Conservation (phyloP, 1,140 invertebrate species). For the Nixonia krombeini region DNA sequence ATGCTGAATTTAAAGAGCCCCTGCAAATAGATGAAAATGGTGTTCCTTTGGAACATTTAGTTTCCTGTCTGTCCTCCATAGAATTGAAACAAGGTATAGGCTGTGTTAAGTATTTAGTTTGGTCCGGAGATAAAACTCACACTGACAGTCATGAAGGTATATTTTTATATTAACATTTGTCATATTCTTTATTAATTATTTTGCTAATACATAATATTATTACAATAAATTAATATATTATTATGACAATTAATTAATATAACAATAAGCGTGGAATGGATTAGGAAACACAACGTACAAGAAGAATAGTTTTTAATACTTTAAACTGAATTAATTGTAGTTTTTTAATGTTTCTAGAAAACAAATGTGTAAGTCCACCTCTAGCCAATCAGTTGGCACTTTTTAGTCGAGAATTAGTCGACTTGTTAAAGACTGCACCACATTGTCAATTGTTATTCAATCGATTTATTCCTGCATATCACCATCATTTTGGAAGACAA, state of each 20-base stretch:
- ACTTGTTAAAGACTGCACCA: constrained; percentile 86
- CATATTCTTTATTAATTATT: constrained; percentile 1
- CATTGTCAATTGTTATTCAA: constrained; percentile 90
- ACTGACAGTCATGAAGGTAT: constrained; percentile 65
- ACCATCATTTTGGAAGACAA: constrained; percentile 95
- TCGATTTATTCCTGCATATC: constrained; percentile 95
- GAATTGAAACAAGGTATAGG: constrained; percentile 74
- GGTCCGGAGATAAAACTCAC: constrained; percentile 55
- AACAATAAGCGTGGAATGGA: too few relatives aligned
- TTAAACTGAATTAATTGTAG: too few relatives aligned
- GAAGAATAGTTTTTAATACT: too few relatives aligned
- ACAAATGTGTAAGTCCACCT: constrained; percentile 74
- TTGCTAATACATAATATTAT: background rate
- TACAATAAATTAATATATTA: too few relatives aligned
- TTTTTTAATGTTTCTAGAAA: too few relatives aligned
- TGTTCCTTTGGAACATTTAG: constrained; percentile 87
- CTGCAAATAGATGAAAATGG: constrained; percentile 76
- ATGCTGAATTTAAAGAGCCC: constrained; percentile 77
- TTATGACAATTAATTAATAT: too few relatives aligned
- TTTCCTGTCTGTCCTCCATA: constrained; percentile 86
- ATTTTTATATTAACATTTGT: too few relatives aligned
- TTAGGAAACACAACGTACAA: too few relatives aligned
- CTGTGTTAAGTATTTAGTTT: constrained; percentile 71
- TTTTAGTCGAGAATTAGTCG: constrained; percentile 85
- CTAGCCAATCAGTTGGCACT: constrained; percentile 76